Evolutionary conservation across 2,888 invertebrate genomes (phyloP), one percentile per base, ranked within the genome.

Genomic region (Drosophila paranaensis): DNA sequence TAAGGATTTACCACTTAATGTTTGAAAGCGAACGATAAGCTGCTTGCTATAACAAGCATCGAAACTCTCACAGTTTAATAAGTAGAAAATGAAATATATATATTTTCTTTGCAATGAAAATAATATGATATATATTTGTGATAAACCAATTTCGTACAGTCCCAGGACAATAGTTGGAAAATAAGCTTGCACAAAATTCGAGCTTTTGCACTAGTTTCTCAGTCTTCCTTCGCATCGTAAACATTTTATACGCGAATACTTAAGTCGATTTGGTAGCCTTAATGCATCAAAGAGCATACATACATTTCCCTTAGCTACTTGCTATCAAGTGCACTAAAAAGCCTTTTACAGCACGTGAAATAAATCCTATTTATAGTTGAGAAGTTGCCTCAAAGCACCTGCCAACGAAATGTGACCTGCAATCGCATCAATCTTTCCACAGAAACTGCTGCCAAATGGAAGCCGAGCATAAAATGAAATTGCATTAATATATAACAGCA

Each of bases 401-500:
- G 75, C 45, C 75, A 62, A 45, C 50, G 33, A 62, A 60, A 68
- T 48, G 45, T 54, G 56, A 75, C 55, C 60, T 75, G 76, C 16
- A 75, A 64, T 60, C 61, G 45, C 79, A 76, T 79, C 69, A 68
- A 61, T 75, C 80, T 55, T 55, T 25, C 37, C 30, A 55, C 42
- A 25, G 16, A 43, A 68, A 40, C 43, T 51, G 61, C 54, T 54
- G 58, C 48, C 56, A 56, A 67, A 62, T 33, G 64, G 55, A 76
- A 80, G 14, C 53, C 53, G 56, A 58, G 42, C 76, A 76, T 79
- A 35, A 67, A 77, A 76, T 71, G 43, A 71, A 77, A 80, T 80
- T 77, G 53, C 71, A 64, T 77, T 67, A 71, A 71, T 58, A 66
- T 74, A 73, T 30, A 13, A 37, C 11, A n/a, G 50, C 33, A 16